A percentile compares a stretch with the other conserved stretches of the same genome.
Conservation (phyloP, 2,113 vertebrate species). For the Otolemur garnettii region DNA sequence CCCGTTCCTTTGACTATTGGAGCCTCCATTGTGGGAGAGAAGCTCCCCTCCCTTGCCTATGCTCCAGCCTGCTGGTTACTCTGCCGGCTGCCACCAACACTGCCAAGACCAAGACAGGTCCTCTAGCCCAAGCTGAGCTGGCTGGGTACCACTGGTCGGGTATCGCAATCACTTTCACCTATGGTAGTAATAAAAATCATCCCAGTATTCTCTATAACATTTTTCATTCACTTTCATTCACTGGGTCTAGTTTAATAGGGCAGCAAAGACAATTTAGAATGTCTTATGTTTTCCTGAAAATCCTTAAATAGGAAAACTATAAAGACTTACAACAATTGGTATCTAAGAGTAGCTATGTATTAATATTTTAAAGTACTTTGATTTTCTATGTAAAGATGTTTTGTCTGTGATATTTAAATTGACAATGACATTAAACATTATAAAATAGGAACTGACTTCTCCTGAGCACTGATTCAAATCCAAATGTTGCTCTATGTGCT, state of each 20-base stretch:
- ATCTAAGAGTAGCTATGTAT: not conserved
- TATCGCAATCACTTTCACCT: not conserved
- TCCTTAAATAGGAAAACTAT: not conserved
- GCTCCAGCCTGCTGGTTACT: too few species aligned
- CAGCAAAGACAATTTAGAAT: not conserved
- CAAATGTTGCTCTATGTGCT: not conserved
- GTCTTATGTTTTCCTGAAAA: not conserved
- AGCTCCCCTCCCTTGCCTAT: too few species aligned
- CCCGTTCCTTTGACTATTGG: too few species aligned
- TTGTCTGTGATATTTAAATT: not conserved
- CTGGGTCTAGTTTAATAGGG: not conserved
- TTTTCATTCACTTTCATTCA: not conserved
- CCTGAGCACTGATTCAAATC: not conserved
- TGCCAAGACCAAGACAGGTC: too few species aligned
- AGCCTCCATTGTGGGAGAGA: too few species aligned
- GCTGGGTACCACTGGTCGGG: too few species aligned
- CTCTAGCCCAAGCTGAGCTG: too few species aligned
- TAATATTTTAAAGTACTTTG: constrained; percentile 19
- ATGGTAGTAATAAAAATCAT: not conserved
- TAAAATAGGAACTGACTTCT: not conserved
- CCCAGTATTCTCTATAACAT: not conserved
- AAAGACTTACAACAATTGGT: not conserved
- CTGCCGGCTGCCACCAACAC: too few species aligned
- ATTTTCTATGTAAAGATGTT: not conserved
- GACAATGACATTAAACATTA: not conserved